Conservation (phyloP, 2,113 vertebrate genomes). For the Geococcyx californianus region DNA sequence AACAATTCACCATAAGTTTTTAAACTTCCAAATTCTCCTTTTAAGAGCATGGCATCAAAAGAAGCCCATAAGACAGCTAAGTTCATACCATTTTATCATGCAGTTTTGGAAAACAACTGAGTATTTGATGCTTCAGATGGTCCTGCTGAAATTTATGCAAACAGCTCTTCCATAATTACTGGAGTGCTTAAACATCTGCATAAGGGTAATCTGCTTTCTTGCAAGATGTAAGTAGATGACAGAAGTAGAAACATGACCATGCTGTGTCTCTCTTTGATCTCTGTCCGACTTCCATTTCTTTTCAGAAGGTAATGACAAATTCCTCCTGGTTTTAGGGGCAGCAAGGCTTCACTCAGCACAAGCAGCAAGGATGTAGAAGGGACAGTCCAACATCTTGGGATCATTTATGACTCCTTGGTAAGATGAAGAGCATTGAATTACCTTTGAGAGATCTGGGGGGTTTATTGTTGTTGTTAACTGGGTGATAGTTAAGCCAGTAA, state of each 20-base stretch:
- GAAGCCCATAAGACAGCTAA: background rate
- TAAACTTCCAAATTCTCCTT: background rate
- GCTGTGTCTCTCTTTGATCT: background rate
- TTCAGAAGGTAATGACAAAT: background rate
- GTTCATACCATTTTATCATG: background rate
- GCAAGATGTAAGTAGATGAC: background rate
- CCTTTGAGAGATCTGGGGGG: background rate
- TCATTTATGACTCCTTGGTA: background rate
- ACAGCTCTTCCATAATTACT: background rate
- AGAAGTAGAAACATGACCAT: background rate
- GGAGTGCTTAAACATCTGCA: background rate
- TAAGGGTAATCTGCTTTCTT: background rate
- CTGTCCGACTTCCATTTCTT: background rate
- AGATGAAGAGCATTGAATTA: background rate
- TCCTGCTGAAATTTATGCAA: background rate
- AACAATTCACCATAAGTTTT: background rate
- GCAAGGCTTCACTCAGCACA: background rate
- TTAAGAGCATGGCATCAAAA: background rate
- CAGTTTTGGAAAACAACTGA: background rate
- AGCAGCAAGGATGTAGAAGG: fast-evolving
- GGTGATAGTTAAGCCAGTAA: background rate
- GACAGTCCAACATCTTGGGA: background rate
- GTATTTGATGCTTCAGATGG: background rate
- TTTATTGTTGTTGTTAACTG: background rate
- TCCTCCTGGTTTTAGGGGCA: background rate